phyloP scores from a whole-genome alignment of 1,140 invertebrate species.

The Propsilocerus akamusi region DNA sequence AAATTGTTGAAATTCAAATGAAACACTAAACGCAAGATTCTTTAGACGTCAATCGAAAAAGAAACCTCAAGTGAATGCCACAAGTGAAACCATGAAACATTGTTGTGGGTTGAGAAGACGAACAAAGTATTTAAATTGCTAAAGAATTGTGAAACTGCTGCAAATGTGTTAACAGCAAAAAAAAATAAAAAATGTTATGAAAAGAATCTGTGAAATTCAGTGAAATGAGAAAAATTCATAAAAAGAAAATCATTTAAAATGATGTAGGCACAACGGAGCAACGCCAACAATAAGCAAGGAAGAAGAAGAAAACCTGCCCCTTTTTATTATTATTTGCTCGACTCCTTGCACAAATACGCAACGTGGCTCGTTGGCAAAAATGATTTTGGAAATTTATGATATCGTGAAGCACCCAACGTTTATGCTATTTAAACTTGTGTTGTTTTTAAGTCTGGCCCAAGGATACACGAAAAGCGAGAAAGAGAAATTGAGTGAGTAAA shows the following conservation, averaged over 20 bases:
- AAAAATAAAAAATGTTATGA: background rate
- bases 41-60: no score
- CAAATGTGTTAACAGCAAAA: background rate
- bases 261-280: background rate
- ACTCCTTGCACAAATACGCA: background rate
- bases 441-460: constrained; percentile 2
- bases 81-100: no score
- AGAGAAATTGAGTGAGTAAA: background rate
- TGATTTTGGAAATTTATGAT: constrained; percentile 3
- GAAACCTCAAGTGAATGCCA: no score
- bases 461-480: background rate
- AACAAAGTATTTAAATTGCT: no score
- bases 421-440: constrained; percentile 1
- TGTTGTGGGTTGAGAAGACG: no score
- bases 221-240: background rate
- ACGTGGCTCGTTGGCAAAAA: background rate
- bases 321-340: constrained; percentile 1
- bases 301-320: background rate
- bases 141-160: background rate
- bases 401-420: background rate
- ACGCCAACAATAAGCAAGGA: no score
- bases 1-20: no score
- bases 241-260: constrained; percentile 1
- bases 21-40: no score
- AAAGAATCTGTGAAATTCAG: background rate